These are phyloP conservation scores for Anarrhichthys ocellatus DNA, from an alignment of 2,113 vertebrate species.

Conservation along the genomic window DNA sequence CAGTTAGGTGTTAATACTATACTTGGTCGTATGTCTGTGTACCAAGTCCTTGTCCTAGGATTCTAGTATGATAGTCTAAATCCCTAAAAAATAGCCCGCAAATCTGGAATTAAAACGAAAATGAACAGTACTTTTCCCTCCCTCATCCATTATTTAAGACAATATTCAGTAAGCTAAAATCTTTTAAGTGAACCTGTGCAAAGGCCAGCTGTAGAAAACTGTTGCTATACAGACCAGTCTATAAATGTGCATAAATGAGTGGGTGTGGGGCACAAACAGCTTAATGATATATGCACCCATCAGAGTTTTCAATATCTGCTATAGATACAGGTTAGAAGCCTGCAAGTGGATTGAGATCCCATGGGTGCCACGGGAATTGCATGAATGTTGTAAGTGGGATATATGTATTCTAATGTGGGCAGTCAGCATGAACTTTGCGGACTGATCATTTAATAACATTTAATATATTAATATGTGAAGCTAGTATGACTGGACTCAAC, in stretches of 20 bases:
- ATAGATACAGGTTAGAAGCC: slow-evolving; percentile 1
- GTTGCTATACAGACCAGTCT: slow-evolving; percentile 18
- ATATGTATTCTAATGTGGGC: slow-evolving; percentile 29
- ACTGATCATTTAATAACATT: neutral
- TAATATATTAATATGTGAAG: slow-evolving; percentile 1
- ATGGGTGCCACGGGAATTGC: slow-evolving; percentile 19
- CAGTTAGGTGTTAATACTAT: slow-evolving; percentile 19
- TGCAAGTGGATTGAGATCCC: slow-evolving; percentile 12
- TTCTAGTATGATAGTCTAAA: slow-evolving; percentile 1
- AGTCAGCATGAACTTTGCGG: neutral
- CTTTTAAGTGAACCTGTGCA: slow-evolving; percentile 29
- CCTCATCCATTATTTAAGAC: slow-evolving; percentile 16
- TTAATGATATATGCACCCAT: slow-evolving; percentile 24
- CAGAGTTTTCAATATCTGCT: neutral
- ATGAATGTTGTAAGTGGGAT: neutral
- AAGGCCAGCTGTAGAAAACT: slow-evolving; percentile 5
- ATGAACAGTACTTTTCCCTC: slow-evolving; percentile 6
- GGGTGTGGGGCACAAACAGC: slow-evolving; percentile 12
- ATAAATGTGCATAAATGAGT: slow-evolving; percentile 38
- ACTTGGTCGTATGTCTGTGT: neutral
- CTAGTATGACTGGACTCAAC: neutral
- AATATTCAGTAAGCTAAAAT: neutral
- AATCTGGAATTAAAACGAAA: slow-evolving; percentile 34
- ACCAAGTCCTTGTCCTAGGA: neutral
- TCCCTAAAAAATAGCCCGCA: slow-evolving; percentile 8